phyloP scores from a whole-genome alignment of 2,113 vertebrate genomes.

The Morphnarchus princeps region DNA sequence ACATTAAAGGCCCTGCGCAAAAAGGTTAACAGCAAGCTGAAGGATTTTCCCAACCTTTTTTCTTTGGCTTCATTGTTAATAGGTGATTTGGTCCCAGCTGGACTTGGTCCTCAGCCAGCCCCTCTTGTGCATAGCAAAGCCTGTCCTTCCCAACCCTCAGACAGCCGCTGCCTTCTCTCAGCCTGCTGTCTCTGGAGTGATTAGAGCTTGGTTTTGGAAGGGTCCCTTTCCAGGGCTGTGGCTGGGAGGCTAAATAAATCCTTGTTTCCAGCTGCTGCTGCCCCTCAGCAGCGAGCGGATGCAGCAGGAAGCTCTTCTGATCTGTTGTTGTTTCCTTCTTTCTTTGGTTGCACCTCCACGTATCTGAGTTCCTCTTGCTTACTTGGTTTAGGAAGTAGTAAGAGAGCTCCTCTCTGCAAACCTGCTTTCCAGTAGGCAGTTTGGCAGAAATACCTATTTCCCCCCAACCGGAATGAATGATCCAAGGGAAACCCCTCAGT shows the following conservation, averaged over 20 bases:
- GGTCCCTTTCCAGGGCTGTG: neutral
- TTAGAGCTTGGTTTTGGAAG: neutral
- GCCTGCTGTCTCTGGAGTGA: neutral
- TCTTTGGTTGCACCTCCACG: neutral
- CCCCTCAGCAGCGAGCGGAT: neutral
- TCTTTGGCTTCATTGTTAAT: neutral
- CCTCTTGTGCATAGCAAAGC: neutral
- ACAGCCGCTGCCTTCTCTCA: neutral
- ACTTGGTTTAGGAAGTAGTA: neutral
- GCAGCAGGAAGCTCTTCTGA: neutral
- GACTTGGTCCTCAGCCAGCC: neutral
- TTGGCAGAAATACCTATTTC: neutral
- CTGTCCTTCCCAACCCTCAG: neutral
- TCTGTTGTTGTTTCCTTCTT: neutral
- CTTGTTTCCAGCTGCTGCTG: neutral
- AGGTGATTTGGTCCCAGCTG: neutral
- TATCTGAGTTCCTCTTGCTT: neutral
- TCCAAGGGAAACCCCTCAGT: neutral
- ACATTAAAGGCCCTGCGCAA: neutral
- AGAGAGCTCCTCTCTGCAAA: neutral
- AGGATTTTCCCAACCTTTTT: neutral
- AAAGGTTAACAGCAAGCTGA: neutral
- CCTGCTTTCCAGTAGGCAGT: neutral
- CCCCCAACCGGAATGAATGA: accelerated
- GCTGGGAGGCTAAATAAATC: neutral